Evolutionary conservation across 2,113 vertebrate species (phyloP), one percentile per base, ranked within the genome.

Genomic region (Sinocyclocheilus anshuiensis): DNA sequence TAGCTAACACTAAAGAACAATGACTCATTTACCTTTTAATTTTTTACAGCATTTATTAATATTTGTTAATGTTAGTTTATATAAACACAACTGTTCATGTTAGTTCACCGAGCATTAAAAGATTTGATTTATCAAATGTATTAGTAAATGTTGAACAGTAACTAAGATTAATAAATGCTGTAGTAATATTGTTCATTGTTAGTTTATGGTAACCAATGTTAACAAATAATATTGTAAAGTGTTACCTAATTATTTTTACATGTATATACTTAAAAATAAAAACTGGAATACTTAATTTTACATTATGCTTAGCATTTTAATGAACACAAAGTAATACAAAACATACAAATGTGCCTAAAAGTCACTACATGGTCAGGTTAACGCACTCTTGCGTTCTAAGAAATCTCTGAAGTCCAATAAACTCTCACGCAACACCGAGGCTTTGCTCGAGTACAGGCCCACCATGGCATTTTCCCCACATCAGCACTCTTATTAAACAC

Each of bases 381-480:
- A 81, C 53, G 53, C 77, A 61, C 50, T 59, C 26, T 8, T 24
- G 11, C 63, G 69, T 65, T 45, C 9, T 6, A 61, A 45, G 53
- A 72, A 59, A 48, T 87, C 85, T 87, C 53, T 78, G 16, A 86
- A 84, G 39, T 26, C 81, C n/a, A 24, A 13, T 18, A 36, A 82
- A 71, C 59, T 74, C 61, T 89, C 78, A 91, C 84, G 91, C 89
- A 86, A 91, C 55, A 18, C 90, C 91, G 91, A 90, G 91, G 91
- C 87, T 26, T 87, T 48, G 5, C 8, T 63, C 20, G 2, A 36
- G 36, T 24, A 39, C 85, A 90, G 91, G 91, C 91, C 91, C 74
- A 48, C 2, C 24, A 20, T 20, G 24, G 13, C 18, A 39, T 42
- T 33, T 81, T 72, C 26, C 5, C 63, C 22, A 69, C 20, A 20